Percentiles rank a stretch among this genome's conserved stretches.
Evolutionary conservation across 2,797 vertebrate species (phyloP).

Genomic region (Knipowitschia caucasica): DNA sequence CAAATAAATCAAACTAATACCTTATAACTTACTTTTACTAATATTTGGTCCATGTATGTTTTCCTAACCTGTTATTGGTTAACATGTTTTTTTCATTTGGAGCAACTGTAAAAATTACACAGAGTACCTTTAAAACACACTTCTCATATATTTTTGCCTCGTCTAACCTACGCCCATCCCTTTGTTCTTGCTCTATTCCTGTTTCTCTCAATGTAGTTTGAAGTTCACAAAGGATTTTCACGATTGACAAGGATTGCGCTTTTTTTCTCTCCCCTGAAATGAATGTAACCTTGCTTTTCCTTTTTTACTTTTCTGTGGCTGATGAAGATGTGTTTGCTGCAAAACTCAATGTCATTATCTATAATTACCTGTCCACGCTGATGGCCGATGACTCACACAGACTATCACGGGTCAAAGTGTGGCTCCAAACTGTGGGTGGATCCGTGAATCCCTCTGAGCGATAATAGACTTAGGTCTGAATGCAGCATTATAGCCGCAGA

Average conservation of each 20-base stretch:
- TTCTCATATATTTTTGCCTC: too few species aligned
- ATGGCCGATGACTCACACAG: conserved; percentile 30
- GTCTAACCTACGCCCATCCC: not conserved
- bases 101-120: too few species aligned
- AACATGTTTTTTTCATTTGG: too few species aligned
- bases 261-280: conserved; percentile 6
- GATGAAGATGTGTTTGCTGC: conserved; percentile 24
- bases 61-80: too few species aligned
- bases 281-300: conserved; percentile 6
- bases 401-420: conserved; percentile 39
- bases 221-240: not conserved
- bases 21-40: too few species aligned
- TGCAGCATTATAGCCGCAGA: too few species aligned
- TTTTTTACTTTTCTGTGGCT: conserved; percentile 1
- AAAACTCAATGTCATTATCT: conserved; percentile 27
- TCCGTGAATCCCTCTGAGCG: conserved; percentile 11
- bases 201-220: not conserved
- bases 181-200: not conserved
- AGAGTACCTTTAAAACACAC: too few species aligned
- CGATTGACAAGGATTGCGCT: not conserved
- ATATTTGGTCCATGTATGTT: too few species aligned
- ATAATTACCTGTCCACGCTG: conserved; percentile 36
- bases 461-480: conserved; percentile 10
- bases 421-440: conserved; percentile 10
- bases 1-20: too few species aligned